A percentile compares a stretch with the other conserved stretches of the same genome.
These are phyloP conservation scores for Cryptophagus acutangulus DNA, from an alignment of 2,888 invertebrate genomes.

Conservation along the genomic window DNA sequence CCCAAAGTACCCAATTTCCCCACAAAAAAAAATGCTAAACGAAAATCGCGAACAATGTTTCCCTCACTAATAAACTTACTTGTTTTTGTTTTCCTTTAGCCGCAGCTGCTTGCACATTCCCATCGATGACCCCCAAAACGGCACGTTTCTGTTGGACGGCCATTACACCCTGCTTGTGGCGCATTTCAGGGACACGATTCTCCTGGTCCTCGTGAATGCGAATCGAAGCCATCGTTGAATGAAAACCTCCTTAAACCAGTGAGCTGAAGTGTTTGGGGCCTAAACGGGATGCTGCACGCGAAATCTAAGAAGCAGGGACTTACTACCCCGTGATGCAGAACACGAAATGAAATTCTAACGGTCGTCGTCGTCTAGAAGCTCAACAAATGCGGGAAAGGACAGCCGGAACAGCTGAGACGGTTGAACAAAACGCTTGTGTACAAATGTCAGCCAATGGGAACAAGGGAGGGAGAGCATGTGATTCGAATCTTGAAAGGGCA, in stretches of 20 bases:
- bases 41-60: too few relatives aligned
- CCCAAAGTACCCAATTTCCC: too few relatives aligned
- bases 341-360: conserved; percentile 2
- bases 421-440: conserved; percentile 15
- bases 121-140: conserved; percentile 53
- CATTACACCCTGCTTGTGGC: conserved; percentile 45
- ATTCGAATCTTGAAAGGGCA: too few relatives aligned
- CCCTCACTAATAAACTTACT: too few relatives aligned
- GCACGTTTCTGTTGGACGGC: conserved; percentile 53
- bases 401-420: conserved; percentile 23
- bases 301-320: too few relatives aligned
- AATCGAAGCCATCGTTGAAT: conserved; percentile 68
- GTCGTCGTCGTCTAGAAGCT: conserved; percentile 3
- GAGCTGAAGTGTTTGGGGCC: too few relatives aligned
- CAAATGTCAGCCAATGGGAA: neutral
- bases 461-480: too few relatives aligned
- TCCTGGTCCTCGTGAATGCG: conserved; percentile 75
- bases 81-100: conserved; percentile 34
- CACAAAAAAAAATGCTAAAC: too few relatives aligned
- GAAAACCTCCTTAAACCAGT: too few relatives aligned
- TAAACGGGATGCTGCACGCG: too few relatives aligned
- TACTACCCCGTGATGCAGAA: too few relatives aligned
- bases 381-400: conserved; percentile 29
- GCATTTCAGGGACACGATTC: conserved; percentile 53
- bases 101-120: too few relatives aligned